Percentiles rank a stretch among this genome's conserved stretches.
These are phyloP conservation scores for Syngnathus scovelli DNA, from an alignment of 2,113 vertebrate species.

Conservation along the genomic window DNA sequence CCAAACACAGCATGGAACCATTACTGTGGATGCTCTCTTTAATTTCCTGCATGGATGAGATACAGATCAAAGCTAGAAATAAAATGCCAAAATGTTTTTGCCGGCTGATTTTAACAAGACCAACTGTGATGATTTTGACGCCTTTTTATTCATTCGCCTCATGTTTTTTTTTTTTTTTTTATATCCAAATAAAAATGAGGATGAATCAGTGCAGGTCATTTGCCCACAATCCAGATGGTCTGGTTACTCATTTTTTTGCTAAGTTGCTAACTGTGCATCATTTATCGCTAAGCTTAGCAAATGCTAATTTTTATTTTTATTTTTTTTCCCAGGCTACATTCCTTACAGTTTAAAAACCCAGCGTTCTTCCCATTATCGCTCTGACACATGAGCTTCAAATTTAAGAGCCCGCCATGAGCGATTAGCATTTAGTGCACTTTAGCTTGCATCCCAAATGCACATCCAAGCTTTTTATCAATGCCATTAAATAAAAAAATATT, in stretches of 20 bases:
- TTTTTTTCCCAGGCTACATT: too few relatives aligned
- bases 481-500: slow-evolving; percentile 3
- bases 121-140: background rate
- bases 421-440: slow-evolving; percentile 59
- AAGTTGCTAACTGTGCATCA: too few relatives aligned
- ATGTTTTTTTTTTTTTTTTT: background rate
- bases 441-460: slow-evolving; percentile 40
- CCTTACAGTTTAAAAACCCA: too few relatives aligned
- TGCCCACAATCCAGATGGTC: background rate
- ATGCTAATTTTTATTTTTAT: too few relatives aligned
- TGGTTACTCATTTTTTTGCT: background rate
- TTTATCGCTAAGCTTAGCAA: too few relatives aligned
- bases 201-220: background rate
- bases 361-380: background rate
- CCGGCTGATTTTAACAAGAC: slow-evolving; percentile 20
- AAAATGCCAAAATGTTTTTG: slow-evolving; percentile 22
- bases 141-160: background rate
- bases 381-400: slow-evolving; percentile 20
- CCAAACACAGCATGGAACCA: slow-evolving; percentile 14
- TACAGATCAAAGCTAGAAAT: slow-evolving; percentile 9
- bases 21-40: slow-evolving; percentile 28
- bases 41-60: slow-evolving; percentile 45
- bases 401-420: slow-evolving; percentile 38
- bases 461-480: slow-evolving; percentile 33
- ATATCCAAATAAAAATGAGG: background rate